Base-by-base conservation (phyloP, 2,888 invertebrate species). In the Lepidochrysops patricia region DNA sequence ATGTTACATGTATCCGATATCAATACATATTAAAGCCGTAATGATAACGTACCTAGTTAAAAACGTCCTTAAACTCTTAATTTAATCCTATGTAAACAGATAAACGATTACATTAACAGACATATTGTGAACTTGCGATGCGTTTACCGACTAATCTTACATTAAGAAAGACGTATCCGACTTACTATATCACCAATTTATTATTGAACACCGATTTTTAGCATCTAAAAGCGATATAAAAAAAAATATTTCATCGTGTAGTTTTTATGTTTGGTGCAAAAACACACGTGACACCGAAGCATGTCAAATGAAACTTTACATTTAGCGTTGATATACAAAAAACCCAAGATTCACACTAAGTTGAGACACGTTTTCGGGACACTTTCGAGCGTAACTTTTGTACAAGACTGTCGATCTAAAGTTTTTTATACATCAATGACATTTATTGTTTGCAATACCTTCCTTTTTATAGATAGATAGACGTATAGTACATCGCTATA, bases 51-150 rank as follows among this genome's bases (percentile, higher is more conserved):
- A 19, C 54, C 54, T 54, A 54, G 54, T 29, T 50, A 50, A 54
- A 54, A 54, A 15, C 27, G 29, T 54, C 54, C 54, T 32, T 54
- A 32, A 71, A 74, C 72, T 70, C 74, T 77, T 79, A 77, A 71
- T 75, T 74, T 74, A 77, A 79, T 68, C 72, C 77, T 83, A 83
- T 75, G 76, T 76, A 79, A 82, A 82, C 79, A 81, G 77, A 79
- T 79, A 77, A 78, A 81, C 73, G 77, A 80, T 79, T 81, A 84
- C 76, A 80, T 73, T 73, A 72, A 80, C 77, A 79, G 74, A 83
- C 74, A 74, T 68, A n/a, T n/a, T n/a, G 77, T 82, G 78, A 84
- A 79, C 75, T 79, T 80, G 76, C 77, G 75, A 81, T 77, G 78
- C 77, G 70, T 74, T 73, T 74, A 72, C 70, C 65, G 73, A 72